Evolutionary conservation across 1,140 invertebrate genomes (phyloP).

Genomic region (Lineus longissimus): DNA sequence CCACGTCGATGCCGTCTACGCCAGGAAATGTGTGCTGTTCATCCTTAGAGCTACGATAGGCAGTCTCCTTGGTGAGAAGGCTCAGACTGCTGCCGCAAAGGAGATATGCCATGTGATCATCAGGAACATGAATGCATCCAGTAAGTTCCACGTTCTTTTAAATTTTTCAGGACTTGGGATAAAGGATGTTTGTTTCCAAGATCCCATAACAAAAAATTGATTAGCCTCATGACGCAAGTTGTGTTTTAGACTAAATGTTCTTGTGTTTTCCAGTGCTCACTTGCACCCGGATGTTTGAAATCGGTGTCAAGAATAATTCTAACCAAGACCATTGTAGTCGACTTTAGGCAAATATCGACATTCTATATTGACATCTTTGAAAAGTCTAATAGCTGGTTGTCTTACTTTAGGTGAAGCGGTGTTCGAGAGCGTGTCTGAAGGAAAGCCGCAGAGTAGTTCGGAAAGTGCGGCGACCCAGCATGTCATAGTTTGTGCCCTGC

Average conservation of each 20-base stretch:
- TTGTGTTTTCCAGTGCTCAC: too few species aligned
- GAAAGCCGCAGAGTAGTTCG: slow-evolving; percentile 25
- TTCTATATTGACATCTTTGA: slow-evolving; percentile 10
- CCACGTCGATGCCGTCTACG: slow-evolving; percentile 96
- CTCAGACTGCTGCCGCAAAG: slow-evolving; percentile 85
- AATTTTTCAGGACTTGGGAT: too few species aligned
- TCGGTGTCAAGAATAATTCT: too few species aligned
- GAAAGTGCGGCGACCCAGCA: slow-evolving; percentile 72
- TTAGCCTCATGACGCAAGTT: not conserved
- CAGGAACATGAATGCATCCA: slow-evolving; percentile 91
- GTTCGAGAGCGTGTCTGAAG: slow-evolving; percentile 30
- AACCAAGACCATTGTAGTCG: too few species aligned
- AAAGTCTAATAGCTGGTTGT: slow-evolving; percentile 4
- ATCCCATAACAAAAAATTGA: too few species aligned
- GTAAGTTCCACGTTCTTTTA: slow-evolving; percentile 55
- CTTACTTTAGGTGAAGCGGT: slow-evolving; percentile 38
- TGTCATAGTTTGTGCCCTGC: slow-evolving; percentile 83
- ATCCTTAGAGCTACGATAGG: slow-evolving; percentile 88
- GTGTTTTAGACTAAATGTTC: too few species aligned
- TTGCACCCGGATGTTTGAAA: too few species aligned
- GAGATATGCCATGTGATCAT: slow-evolving; percentile 88
- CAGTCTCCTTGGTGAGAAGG: slow-evolving; percentile 91
- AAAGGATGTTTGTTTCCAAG: not conserved
- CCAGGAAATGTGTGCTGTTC: slow-evolving; percentile 94
- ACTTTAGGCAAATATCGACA: too few species aligned